A percentile compares a stretch with the other conserved stretches of the same genome.
These are phyloP conservation scores for Delia radicum DNA, from an alignment of 1,140 invertebrate genomes.

Conservation along the genomic window DNA sequence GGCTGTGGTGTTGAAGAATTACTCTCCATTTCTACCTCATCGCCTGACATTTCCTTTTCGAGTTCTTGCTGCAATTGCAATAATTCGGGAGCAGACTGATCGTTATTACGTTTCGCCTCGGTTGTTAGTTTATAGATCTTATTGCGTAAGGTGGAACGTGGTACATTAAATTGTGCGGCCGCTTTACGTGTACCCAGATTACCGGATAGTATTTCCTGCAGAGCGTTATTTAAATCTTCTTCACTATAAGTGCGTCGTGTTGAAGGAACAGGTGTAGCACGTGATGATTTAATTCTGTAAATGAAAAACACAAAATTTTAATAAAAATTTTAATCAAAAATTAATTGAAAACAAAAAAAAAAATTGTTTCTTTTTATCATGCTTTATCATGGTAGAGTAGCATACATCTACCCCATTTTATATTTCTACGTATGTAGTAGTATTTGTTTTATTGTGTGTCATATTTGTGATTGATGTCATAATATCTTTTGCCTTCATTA, in stretches of 20 bases:
- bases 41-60: conserved; percentile 65
- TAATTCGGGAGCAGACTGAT: conserved; percentile 48
- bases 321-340: too few species aligned
- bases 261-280: conserved; percentile 54
- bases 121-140: conserved; percentile 88
- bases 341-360: too few species aligned
- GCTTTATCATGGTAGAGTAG: too few species aligned
- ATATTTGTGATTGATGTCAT: too few species aligned
- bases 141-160: conserved; percentile 90
- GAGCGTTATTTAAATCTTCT: conserved; percentile 84
- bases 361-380: too few species aligned
- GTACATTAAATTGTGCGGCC: conserved; percentile 92
- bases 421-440: too few species aligned
- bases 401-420: too few species aligned
- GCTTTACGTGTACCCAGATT: conserved; percentile 88
- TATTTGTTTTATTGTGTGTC: too few species aligned
- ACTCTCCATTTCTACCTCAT: conserved; percentile 55
- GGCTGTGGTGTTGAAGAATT: conserved; percentile 45
- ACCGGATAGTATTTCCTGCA: conserved; percentile 89
- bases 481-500: too few species aligned
- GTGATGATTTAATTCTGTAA: conserved; percentile 26
- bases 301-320: neutral
- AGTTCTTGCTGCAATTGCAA: conserved; percentile 59
- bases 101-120: conserved; percentile 64
- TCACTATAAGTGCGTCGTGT: conserved; percentile 81